A percentile compares a stretch with the other conserved stretches of the same genome.
Conservation (phyloP, 2,797 vertebrate genomes). For the Danio choprae region DNA sequence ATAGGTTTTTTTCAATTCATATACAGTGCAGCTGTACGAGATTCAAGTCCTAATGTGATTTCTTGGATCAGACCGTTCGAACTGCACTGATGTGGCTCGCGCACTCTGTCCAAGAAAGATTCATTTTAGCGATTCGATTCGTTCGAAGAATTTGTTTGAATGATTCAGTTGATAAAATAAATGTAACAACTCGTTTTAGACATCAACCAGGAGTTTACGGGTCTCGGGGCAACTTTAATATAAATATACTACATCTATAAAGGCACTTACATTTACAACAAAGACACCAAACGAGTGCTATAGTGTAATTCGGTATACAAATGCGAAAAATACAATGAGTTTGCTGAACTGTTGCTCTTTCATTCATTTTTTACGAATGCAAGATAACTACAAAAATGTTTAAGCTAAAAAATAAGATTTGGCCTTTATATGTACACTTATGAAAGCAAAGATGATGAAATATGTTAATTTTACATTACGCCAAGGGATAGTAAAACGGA, state of each 20-base stretch:
- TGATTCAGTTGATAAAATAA: neutral
- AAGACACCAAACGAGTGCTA: neutral
- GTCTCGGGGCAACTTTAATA: neutral
- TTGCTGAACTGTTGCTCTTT: neutral
- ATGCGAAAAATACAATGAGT: neutral
- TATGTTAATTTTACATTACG: too few relatives aligned
- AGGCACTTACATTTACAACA: neutral
- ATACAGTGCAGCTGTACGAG: neutral
- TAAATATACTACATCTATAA: neutral
- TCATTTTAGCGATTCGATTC: constrained; percentile 1
- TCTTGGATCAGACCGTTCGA: neutral
- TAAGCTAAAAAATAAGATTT: neutral
- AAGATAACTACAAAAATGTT: neutral
- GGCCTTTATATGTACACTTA: neutral
- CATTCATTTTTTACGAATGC: neutral
- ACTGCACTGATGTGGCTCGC: neutral
- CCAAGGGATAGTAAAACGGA: neutral
- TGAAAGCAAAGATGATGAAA: neutral
- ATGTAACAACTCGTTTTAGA: neutral
- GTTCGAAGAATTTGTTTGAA: neutral
- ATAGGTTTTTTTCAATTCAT: neutral
- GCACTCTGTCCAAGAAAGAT: neutral
- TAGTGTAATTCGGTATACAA: neutral
- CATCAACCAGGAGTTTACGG: neutral
- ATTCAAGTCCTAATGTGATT: too few relatives aligned